These are phyloP conservation scores for Falcunculus frontatus DNA, from an alignment of 2,113 vertebrate species.

Conservation along the genomic window DNA sequence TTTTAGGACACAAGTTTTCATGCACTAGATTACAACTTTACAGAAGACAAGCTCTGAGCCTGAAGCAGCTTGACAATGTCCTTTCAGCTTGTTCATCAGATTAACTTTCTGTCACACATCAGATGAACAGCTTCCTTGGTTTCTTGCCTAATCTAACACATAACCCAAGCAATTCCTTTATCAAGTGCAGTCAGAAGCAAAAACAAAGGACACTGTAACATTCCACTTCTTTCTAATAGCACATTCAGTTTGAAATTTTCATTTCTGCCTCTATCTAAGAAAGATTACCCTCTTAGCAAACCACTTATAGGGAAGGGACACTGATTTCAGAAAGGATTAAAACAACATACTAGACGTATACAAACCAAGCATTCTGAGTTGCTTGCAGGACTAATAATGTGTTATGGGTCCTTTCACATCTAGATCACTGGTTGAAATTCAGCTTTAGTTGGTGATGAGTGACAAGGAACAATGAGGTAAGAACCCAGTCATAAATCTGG, in stretches of 20 bases:
- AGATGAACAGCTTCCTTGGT: slow-evolving; percentile 32
- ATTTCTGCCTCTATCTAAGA: not conserved
- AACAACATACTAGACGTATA: not conserved
- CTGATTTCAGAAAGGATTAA: slow-evolving; percentile 17
- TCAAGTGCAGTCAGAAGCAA: not conserved
- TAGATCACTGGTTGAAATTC: slow-evolving; percentile 35
- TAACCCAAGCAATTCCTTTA: not conserved
- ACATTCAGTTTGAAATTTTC: not conserved
- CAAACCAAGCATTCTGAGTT: not conserved
- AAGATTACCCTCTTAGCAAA: slow-evolving; percentile 22
- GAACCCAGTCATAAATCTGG: not conserved
- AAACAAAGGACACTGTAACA: not conserved
- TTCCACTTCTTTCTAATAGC: not conserved
- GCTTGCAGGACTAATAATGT: slow-evolving; percentile 35
- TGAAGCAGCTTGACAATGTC: slow-evolving; percentile 30
- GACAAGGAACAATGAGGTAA: slow-evolving; percentile 35
- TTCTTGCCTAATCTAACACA: slow-evolving; percentile 22
- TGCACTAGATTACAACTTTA: not conserved
- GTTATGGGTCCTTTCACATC: slow-evolving; percentile 41
- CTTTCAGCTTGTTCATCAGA: slow-evolving; percentile 23
- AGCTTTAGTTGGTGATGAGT: slow-evolving; percentile 6
- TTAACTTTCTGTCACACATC: slow-evolving; percentile 24
- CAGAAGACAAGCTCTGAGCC: not conserved
- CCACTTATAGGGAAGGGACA: not conserved
- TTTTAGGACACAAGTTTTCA: not conserved